Evolutionary conservation across 1,140 invertebrate genomes (phyloP).

Genomic region (Listronotus bonariensis): DNA sequence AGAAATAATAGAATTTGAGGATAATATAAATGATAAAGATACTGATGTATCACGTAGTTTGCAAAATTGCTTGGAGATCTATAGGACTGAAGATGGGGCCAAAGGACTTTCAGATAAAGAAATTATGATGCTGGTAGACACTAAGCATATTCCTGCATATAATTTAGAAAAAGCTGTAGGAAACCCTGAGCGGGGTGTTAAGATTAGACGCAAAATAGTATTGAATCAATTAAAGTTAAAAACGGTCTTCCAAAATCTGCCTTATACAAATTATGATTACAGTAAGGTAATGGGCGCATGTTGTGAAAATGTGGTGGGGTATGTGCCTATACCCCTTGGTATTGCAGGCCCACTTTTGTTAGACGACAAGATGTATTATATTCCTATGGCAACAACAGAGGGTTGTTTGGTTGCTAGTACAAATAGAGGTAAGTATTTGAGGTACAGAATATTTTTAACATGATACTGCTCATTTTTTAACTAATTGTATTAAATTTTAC

Average conservation of each 20-base stretch:
- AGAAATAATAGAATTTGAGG: slow-evolving; percentile 22
- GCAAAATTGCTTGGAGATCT: slow-evolving; percentile 79
- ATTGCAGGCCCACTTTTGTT: slow-evolving; percentile 90
- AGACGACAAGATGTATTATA: slow-evolving; percentile 78
- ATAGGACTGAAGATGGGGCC: slow-evolving; percentile 70
- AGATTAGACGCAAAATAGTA: slow-evolving; percentile 72
- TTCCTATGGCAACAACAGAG: slow-evolving; percentile 99
- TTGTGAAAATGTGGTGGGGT: slow-evolving; percentile 98
- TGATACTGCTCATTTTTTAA: too few relatives aligned
- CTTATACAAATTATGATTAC: slow-evolving; percentile 88
- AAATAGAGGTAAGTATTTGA: slow-evolving; percentile 77
- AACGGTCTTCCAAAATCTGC: slow-evolving; percentile 68
- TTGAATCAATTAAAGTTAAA: slow-evolving; percentile 50
- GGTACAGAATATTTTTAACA: neutral
- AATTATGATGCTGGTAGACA: slow-evolving; percentile 77
- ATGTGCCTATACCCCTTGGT: slow-evolving; percentile 89
- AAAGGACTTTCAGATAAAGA: slow-evolving; percentile 77
- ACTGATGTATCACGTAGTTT: slow-evolving; percentile 59
- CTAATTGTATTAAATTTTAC: too few relatives aligned
- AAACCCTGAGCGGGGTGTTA: slow-evolving; percentile 81
- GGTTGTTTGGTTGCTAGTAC: slow-evolving; percentile 95
- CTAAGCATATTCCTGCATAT: slow-evolving; percentile 77
- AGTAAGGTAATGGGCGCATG: slow-evolving; percentile 85
- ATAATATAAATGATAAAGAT: slow-evolving; percentile 44
- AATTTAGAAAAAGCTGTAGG: slow-evolving; percentile 82